Percentiles rank a stretch among this genome's conserved stretches.
Conservation (phyloP, 2,113 vertebrate species). For the Dromiciops gliroides region DNA sequence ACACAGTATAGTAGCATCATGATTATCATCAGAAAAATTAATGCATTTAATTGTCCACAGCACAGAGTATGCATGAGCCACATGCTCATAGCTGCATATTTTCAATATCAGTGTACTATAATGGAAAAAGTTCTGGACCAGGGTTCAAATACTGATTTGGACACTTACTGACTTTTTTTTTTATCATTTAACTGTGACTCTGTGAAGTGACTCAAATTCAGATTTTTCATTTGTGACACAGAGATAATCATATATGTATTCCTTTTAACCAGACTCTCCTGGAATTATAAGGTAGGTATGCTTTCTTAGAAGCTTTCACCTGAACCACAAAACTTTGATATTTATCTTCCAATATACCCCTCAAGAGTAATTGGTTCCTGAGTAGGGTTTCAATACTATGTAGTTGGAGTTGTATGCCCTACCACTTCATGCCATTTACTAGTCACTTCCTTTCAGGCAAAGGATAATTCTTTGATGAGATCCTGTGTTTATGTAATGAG, state of each 20-base stretch:
- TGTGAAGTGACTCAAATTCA: background rate
- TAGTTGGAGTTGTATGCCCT: background rate
- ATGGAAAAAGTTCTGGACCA: background rate
- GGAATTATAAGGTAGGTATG: background rate
- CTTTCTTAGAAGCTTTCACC: background rate
- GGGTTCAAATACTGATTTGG: background rate
- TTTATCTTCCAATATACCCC: background rate
- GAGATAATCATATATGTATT: conserved; percentile 6
- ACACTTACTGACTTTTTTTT: background rate
- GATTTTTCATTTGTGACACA: background rate
- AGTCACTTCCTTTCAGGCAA: background rate
- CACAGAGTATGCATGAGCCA: background rate
- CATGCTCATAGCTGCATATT: background rate
- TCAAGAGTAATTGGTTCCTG: background rate
- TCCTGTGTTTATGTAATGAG: background rate
- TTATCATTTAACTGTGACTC: too few relatives aligned
- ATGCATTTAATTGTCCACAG: background rate
- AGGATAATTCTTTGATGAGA: background rate
- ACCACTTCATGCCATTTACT: background rate
- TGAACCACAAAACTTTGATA: background rate
- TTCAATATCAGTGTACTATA: conserved; percentile 19
- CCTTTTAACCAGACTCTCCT: background rate
- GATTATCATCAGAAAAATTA: background rate
- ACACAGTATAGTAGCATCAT: background rate
- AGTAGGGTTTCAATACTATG: background rate